A percentile compares a stretch with the other conserved stretches of the same genome.
Evolutionary conservation across 2,113 vertebrate species (phyloP).

Genomic region (Odobenus rosmarus): DNA sequence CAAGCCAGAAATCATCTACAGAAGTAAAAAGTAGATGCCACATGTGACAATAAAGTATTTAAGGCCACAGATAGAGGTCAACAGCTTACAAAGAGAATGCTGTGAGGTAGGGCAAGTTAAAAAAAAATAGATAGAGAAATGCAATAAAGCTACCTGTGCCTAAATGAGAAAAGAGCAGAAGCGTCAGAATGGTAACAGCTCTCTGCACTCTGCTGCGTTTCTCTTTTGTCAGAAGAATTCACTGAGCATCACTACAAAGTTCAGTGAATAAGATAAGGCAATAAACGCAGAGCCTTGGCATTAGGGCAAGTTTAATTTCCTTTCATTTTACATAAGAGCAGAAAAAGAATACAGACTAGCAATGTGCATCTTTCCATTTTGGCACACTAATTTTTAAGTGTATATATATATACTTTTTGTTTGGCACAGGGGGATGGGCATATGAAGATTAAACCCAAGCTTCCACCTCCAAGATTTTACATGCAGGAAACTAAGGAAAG

Average conservation of each 20-base stretch:
- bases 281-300: background rate
- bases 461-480: constrained; percentile 47
- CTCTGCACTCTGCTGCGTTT: background rate
- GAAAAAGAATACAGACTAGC: background rate
- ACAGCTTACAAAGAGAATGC: background rate
- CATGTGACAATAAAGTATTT: constrained; percentile 55
- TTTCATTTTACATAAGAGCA: constrained; percentile 16
- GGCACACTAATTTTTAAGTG: constrained; percentile 19
- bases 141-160: background rate
- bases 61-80: constrained; percentile 68
- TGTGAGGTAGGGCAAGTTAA: constrained; percentile 30
- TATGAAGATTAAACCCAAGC: constrained; percentile 39
- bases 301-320: constrained; percentile 28
- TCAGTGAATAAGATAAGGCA: constrained; percentile 1
- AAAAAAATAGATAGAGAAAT: background rate
- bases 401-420: background rate
- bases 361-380: background rate
- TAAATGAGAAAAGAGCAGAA: background rate
- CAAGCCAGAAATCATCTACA: constrained; percentile 27
- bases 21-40: constrained; percentile 34
- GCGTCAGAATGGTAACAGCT: background rate
- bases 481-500: constrained; percentile 25
- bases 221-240: background rate
- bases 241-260: background rate
- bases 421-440: constrained; percentile 12